A percentile compares a stretch with the other conserved stretches of the same genome.
These are phyloP conservation scores for Agrypnus murinus DNA, from an alignment of 2,888 invertebrate species.

Conservation along the genomic window DNA sequence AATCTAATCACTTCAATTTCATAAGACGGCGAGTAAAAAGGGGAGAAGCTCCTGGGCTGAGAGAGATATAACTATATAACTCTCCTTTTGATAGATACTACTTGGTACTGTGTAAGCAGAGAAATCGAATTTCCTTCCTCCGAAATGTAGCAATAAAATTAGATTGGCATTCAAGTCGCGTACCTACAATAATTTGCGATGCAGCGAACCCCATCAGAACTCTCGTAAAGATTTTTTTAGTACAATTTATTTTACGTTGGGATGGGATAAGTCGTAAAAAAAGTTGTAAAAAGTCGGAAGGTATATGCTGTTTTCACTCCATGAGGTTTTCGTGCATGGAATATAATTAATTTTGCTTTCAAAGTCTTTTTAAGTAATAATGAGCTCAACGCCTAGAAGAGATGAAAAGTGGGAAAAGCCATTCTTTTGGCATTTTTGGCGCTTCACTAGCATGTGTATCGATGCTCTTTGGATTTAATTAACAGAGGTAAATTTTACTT, in stretches of 20 bases:
- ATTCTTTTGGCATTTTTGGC: no score
- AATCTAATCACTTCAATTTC: slow-evolving; percentile 25
- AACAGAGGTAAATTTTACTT: no score
- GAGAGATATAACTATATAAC: no score
- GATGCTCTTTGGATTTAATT: no score
- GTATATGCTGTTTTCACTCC: slow-evolving; percentile 7
- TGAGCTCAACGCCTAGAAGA: no score
- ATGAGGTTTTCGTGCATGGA: slow-evolving; percentile 8
- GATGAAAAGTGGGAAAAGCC: no score
- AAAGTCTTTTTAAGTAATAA: no score
- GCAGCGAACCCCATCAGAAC: slow-evolving; percentile 30
- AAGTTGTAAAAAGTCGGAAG: background rate
- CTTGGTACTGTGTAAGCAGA: slow-evolving; percentile 16
- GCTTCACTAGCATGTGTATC: no score
- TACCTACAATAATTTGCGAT: slow-evolving; percentile 27
- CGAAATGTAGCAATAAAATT: slow-evolving; percentile 40
- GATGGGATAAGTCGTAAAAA: slow-evolving; percentile 21
- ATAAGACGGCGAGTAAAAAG: background rate
- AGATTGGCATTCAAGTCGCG: slow-evolving; percentile 36
- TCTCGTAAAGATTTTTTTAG: slow-evolving; percentile 19
- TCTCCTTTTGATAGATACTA: background rate
- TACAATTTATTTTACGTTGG: slow-evolving; percentile 31
- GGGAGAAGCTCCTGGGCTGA: no score
- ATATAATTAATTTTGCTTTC: slow-evolving; percentile 20
- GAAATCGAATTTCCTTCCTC: slow-evolving; percentile 38